Evolutionary conservation across 2,888 invertebrate genomes (phyloP).

Genomic region (Philereme vetulata): DNA sequence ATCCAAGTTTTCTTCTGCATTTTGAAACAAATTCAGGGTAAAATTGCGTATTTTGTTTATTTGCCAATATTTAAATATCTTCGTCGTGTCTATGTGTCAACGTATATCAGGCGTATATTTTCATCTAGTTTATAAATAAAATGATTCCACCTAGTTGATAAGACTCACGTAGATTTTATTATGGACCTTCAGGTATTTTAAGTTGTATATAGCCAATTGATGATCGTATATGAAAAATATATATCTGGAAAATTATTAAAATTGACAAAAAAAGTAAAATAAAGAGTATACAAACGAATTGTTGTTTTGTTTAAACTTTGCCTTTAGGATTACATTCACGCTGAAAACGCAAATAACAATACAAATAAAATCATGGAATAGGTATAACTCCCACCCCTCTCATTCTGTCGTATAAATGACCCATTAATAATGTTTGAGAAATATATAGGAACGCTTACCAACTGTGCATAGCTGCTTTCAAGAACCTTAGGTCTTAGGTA

Average conservation of each 20-base stretch:
- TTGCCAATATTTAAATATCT: constrained; percentile 23
- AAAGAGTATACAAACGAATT: constrained; percentile 66
- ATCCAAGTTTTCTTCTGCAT: constrained; percentile 31
- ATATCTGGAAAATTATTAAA: constrained; percentile 63
- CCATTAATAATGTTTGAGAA: no score
- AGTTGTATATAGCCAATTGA: constrained; percentile 79
- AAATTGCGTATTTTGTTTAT: constrained; percentile 34
- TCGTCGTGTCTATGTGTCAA: constrained; percentile 14
- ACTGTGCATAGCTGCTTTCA: no score
- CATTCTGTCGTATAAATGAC: no score
- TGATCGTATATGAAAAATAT: constrained; percentile 71
- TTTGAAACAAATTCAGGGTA: constrained; percentile 38
- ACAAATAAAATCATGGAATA: no score
- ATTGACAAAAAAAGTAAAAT: constrained; percentile 63
- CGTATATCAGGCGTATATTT: constrained; percentile 13
- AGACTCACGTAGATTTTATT: constrained; percentile 74
- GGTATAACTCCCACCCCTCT: no score
- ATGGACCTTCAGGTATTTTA: constrained; percentile 69
- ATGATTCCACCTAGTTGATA: constrained; percentile 78
- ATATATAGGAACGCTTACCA: no score
- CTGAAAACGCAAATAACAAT: no score
- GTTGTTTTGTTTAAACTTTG: constrained; percentile 48
- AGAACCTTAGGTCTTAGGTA: no score
- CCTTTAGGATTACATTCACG: background rate
- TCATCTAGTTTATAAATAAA: constrained; percentile 52